phyloP scores from a whole-genome alignment of 2,888 invertebrate genomes.

The Cylloceria caligata region DNA sequence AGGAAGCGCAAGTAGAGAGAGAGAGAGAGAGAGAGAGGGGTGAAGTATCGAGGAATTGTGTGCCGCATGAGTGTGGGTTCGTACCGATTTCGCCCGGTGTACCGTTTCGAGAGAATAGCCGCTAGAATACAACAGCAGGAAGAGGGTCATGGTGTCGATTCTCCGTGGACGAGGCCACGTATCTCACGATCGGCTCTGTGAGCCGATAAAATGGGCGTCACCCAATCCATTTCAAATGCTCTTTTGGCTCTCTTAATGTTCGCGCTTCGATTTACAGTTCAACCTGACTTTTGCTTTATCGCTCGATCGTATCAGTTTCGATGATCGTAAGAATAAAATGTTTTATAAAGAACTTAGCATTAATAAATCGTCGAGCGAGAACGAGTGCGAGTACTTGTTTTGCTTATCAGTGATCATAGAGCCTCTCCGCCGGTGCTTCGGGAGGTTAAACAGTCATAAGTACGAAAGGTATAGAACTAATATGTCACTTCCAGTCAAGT shows the following conservation, averaged over 20 bases:
- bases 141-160: conserved; percentile 45
- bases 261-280: background rate
- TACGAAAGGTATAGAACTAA: no score
- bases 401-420: background rate
- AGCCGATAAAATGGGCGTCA: background rate
- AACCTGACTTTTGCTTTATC: background rate
- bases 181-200: background rate
- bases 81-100: conserved; percentile 30
- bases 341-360: background rate
- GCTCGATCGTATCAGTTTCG: background rate
- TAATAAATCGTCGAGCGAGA: conserved; percentile 1
- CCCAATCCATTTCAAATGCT: background rate
- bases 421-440: background rate
- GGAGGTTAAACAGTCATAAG: no score
- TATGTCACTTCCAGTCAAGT: no score
- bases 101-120: conserved; percentile 16
- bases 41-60: conserved; percentile 17
- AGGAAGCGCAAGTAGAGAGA: conserved; percentile 2
- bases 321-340: background rate
- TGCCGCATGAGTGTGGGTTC: conserved; percentile 10
- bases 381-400: background rate
- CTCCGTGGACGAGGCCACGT: conserved; percentile 19
- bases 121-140: conserved; percentile 4
- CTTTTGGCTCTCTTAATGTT: background rate
- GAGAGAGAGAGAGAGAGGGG: background rate